Evolutionary conservation across 2,113 vertebrate genomes (phyloP), one percentile per base, ranked within the genome.

Genomic region (Dermatemys mawii): DNA sequence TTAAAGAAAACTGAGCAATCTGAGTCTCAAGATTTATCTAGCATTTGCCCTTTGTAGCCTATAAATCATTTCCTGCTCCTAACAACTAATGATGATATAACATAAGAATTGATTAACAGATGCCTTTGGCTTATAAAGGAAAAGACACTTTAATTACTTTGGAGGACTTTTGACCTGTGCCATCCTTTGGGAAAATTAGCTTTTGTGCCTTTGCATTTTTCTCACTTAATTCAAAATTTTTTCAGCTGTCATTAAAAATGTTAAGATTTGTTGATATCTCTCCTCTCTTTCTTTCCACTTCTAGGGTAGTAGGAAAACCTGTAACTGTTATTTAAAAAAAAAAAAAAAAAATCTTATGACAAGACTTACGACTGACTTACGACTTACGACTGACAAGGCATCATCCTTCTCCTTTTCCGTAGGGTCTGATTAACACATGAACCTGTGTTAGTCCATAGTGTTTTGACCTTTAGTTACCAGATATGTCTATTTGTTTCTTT

Each of bases 41-140:
- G 44, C 78, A 80, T 86, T 78, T 89, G 46, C 24, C 48, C 49
- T 67, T 86, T 95, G 60, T 92, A 78, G 90, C 78, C 87, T 96
- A 94, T 91, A 95, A 93, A 96, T 95, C 5, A 89, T 89, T 92
- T 93, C 78, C 84, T 95, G 73, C 53, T 91, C 88, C 81, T 97
- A 97, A 96, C 95, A 97, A 94, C 87, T 96, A 96, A 95, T 90
- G 93, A 96, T 93, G 81, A 93, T 88, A 73, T 82, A 86, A 76
- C 32, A 55, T 81, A 87, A 93, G 54, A 96, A 95, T 95, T 97
- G 94, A 88, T 92, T 44, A 80, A 83, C 24, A 27, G 21, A 70
- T 53, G 48, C 67, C 55, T 86, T 86, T 78, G 32, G 48, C 38
- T 78, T 87, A 83, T 44, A 95, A 96, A 94, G 91, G 94, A 87